These are phyloP conservation scores for Lasioglossum vierecki DNA, from an alignment of 2,888 invertebrate species.

Conservation along the genomic window DNA sequence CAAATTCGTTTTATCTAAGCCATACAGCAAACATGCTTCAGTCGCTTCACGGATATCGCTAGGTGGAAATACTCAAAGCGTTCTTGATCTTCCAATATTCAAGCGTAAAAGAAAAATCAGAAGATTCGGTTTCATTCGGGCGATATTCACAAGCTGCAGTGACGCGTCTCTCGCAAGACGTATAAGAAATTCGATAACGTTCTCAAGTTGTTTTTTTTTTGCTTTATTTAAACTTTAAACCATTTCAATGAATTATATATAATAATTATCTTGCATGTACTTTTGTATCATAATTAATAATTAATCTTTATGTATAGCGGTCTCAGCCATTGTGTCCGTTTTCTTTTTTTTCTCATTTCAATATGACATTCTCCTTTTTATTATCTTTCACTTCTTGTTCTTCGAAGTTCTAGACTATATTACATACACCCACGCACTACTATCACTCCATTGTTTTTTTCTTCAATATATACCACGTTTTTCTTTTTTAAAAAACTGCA, in stretches of 20 bases:
- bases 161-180: slow-evolving; percentile 65
- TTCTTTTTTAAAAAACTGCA: slow-evolving; percentile 67
- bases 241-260: slow-evolving; percentile 81
- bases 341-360: slow-evolving; percentile 41
- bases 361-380: slow-evolving; percentile 60
- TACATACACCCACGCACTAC: slow-evolving; percentile 74
- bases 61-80: slow-evolving; percentile 48
- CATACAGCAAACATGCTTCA: slow-evolving; percentile 56
- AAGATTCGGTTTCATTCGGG: slow-evolving; percentile 62
- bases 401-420: slow-evolving; percentile 74
- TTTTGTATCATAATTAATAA: slow-evolving; percentile 79
- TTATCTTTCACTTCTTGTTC: slow-evolving; percentile 63
- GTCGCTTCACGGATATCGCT: slow-evolving; percentile 47
- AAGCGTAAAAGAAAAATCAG: slow-evolving; percentile 55
- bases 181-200: slow-evolving; percentile 75
- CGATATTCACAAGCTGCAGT: slow-evolving; percentile 66
- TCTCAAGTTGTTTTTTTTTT: slow-evolving; percentile 72
- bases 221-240: slow-evolving; percentile 81
- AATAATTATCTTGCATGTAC: slow-evolving; percentile 78
- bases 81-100: slow-evolving; percentile 33
- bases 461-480: slow-evolving; percentile 56
- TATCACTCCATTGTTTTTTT: slow-evolving; percentile 60
- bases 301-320: slow-evolving; percentile 80
- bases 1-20: slow-evolving; percentile 65
- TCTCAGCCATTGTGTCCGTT: slow-evolving; percentile 69